Evolutionary conservation across 2,797 vertebrate species (phyloP), one percentile per base, ranked within the genome.

Genomic region (Leuciscus waleckii): DNA sequence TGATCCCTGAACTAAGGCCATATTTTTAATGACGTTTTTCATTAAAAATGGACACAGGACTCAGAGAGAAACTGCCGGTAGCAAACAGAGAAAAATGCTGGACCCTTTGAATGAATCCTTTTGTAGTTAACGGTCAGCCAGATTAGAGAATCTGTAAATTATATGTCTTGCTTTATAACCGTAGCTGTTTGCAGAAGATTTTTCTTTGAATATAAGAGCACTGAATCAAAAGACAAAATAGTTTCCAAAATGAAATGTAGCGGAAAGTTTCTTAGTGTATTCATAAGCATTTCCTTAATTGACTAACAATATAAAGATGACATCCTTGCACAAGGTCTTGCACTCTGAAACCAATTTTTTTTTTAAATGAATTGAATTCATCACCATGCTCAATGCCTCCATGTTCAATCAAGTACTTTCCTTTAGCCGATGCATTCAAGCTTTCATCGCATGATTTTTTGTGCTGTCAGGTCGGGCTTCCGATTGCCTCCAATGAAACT

Each of bases 261-360:
- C 2, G 54, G n/a, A 29, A 39, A 51, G 74, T 84, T 70, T 69
- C 10, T 7, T 19, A 29, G n/a, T 83, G 32, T 17, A 58, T 78
- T 78, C 82, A 35, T 5, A 2, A 84, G 82, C 49, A 8, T 84
- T 56, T 78, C 82, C 49, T 84, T 43, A 49, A 77, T 11, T 17
- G 49, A 14, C 39, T 49, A 26, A 41, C 73, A 84, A 51, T 84
- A 69, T 29, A 37, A 58, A 78, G 35, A 35, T 77, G n/a, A 78
- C 35, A 43, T 32, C 37, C 49, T 84, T 26, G 14, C 17, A 41
- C 11, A 8, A 35, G 74, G 61, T 54, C 61, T 77, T 68, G 46
- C 29, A 65, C 49, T 77, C 6, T 39, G 9, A 71, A 71, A 4
- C 0, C 2, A 29, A 1, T 29, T 29, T 35, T 5, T 35, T 35